These are phyloP conservation scores for Mus minutoides DNA, from an alignment of 2,797 vertebrate species.

Conservation along the genomic window DNA sequence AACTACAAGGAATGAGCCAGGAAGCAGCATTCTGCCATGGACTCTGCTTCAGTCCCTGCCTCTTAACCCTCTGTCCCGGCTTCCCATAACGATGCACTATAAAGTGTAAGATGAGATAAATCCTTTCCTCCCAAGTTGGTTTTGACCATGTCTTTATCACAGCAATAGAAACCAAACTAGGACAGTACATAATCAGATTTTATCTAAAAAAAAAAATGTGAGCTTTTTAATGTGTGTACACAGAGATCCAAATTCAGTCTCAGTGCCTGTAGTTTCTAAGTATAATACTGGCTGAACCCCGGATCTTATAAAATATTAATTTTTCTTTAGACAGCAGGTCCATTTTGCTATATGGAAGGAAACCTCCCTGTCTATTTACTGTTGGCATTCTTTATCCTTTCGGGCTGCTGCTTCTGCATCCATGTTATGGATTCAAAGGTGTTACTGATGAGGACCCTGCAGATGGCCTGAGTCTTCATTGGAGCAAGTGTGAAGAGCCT, in stretches of 20 bases:
- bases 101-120: neutral
- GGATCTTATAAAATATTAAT: slow-evolving; percentile 7
- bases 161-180: neutral
- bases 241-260: neutral
- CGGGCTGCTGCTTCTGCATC: neutral
- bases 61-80: neutral
- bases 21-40: neutral
- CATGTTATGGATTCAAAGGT: neutral
- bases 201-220: neutral
- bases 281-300: neutral
- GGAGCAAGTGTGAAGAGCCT: neutral
- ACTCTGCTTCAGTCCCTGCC: neutral
- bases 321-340: neutral
- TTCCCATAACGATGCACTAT: neutral
- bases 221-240: neutral
- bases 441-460: neutral
- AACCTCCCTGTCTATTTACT: neutral
- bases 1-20: neutral
- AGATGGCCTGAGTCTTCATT: neutral
- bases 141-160: neutral
- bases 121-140: neutral
- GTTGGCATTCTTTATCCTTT: neutral
- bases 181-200: neutral
- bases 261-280: slow-evolving; percentile 4
- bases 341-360: neutral